A percentile compares a stretch with the other conserved stretches of the same genome.
These are phyloP conservation scores for Synanthedon formicaeformis DNA, from an alignment of 2,888 invertebrate species.

Conservation along the genomic window DNA sequence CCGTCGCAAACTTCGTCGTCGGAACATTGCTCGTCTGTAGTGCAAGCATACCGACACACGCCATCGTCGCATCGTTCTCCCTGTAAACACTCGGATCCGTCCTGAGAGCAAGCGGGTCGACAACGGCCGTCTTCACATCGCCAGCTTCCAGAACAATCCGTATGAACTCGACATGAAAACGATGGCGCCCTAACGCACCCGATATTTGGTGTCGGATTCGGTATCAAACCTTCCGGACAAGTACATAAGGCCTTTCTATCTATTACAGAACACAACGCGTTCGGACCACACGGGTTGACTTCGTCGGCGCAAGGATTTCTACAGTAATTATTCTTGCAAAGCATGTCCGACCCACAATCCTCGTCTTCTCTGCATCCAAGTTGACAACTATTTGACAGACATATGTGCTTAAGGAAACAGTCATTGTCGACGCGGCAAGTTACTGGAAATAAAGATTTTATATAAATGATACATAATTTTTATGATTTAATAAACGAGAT, in stretches of 20 bases:
- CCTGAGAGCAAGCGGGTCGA: conserved; percentile 81
- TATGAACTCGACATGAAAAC: conserved; percentile 79
- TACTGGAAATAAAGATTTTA: conserved; percentile 50
- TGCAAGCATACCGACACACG: conserved; percentile 85
- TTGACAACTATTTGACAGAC: conserved; percentile 85
- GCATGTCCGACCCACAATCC: conserved; percentile 87
- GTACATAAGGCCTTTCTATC: conserved; percentile 86
- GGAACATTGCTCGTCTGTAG: conserved; percentile 87
- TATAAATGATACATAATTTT: conserved; percentile 1
- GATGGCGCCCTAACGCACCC: conserved; percentile 88
- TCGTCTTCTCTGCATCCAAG: conserved; percentile 89
- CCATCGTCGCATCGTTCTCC: conserved; percentile 84
- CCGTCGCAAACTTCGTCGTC: conserved; percentile 89
- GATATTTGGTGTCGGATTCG: conserved; percentile 88
- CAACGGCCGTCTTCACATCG: conserved; percentile 82
- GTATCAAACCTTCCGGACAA: conserved; percentile 82
- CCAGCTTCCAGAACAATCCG: conserved; percentile 79
- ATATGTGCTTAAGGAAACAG: conserved; percentile 92
- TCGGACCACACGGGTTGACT: conserved; percentile 85
- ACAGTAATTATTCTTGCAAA: conserved; percentile 85
- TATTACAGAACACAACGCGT: conserved; percentile 82
- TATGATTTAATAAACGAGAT: not conserved
- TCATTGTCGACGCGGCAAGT: conserved; percentile 93
- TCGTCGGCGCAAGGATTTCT: conserved; percentile 77
- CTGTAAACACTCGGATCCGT: conserved; percentile 78